These are phyloP conservation scores for Helobdella robusta DNA, from an alignment of 2,888 invertebrate genomes.

Conservation along the genomic window DNA sequence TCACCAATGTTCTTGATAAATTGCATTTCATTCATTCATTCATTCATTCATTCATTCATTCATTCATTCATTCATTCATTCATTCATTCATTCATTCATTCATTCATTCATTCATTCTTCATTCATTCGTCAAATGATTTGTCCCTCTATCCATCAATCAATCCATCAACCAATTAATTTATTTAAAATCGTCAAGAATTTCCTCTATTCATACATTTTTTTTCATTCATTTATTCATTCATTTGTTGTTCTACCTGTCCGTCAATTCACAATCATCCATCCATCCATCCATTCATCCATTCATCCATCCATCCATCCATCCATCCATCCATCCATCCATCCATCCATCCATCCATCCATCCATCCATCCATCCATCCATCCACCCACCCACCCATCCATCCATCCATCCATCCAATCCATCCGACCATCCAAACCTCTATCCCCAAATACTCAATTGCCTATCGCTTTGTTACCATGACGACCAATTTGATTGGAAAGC, in stretches of 20 bases:
- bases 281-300: neutral
- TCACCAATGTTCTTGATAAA: too few species aligned
- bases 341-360: conserved; percentile 13
- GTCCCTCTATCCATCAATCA: neutral
- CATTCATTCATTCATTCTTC: neutral
- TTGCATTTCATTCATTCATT: too few species aligned
- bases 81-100: conserved; percentile 13
- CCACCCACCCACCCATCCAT: neutral
- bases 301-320: neutral
- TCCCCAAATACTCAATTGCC: neutral
- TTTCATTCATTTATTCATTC: too few species aligned
- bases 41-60: too few species aligned
- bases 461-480: too few species aligned
- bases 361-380: conserved; percentile 11
- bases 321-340: conserved; percentile 13
- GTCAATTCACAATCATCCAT: neutral
- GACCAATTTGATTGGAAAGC: too few species aligned
- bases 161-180: neutral
- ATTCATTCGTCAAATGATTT: neutral
- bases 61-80: too few species aligned
- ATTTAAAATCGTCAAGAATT: too few species aligned
- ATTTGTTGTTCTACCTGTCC: neutral
- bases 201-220: too few species aligned
- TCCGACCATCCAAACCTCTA: neutral
- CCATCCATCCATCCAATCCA: neutral